A percentile compares a stretch with the other conserved stretches of the same genome.
phyloP scores from a whole-genome alignment of 1,140 invertebrate species.

The Caenorhabditis tropicalis region DNA sequence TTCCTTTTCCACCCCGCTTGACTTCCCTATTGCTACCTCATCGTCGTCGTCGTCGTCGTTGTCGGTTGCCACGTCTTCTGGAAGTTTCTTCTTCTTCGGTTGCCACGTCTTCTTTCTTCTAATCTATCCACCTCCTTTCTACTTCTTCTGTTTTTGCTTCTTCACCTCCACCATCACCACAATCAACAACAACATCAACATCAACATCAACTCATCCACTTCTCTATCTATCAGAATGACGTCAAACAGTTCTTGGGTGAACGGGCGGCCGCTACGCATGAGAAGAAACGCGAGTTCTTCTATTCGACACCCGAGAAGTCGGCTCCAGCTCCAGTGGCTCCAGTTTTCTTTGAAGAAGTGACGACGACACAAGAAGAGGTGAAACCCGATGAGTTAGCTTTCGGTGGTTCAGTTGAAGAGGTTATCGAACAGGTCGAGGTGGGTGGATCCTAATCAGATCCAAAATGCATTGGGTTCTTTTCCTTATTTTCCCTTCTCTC shows the following conservation, averaged over 20 bases:
- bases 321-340: neutral
- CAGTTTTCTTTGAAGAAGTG: neutral
- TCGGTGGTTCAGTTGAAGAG: neutral
- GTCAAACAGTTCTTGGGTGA: neutral
- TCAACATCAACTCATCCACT: neutral
- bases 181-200: neutral
- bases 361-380: neutral
- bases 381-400: neutral
- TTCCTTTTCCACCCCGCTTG: neutral
- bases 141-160: conserved; percentile 34
- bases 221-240: neutral
- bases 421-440: conserved; percentile 16
- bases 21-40: neutral
- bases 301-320: conserved; percentile 24
- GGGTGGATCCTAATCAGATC: neutral
- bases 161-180: neutral
- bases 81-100: neutral
- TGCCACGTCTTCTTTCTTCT: neutral
- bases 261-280: conserved; percentile 6
- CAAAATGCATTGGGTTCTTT: neutral
- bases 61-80: neutral
- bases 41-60: neutral
- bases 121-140: neutral
- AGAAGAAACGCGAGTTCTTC: conserved; percentile 35
- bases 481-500: neutral